These are phyloP conservation scores for Aphodius granarius DNA, from an alignment of 2,888 invertebrate species.

Conservation along the genomic window DNA sequence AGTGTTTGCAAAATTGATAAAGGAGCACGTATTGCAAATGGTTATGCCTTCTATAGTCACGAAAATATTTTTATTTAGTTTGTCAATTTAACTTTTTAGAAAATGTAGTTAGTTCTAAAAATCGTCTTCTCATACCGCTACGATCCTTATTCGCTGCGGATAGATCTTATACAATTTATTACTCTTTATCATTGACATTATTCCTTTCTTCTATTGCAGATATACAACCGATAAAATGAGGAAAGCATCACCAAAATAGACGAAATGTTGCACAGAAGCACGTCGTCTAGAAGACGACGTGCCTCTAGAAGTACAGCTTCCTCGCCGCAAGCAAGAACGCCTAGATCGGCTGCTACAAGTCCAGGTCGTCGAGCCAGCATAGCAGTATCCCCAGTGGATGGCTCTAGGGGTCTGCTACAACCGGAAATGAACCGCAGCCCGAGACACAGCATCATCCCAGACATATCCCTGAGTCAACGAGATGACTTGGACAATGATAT, in stretches of 20 bases:
- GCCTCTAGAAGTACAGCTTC: constrained; percentile 69
- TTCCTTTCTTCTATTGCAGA: neutral
- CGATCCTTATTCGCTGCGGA: too few species aligned
- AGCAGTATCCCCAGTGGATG: constrained; percentile 51
- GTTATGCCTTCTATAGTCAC: too few species aligned
- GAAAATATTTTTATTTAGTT: too few species aligned
- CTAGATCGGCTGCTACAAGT: constrained; percentile 53
- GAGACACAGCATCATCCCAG: constrained; percentile 51
- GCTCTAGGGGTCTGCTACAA: constrained; percentile 43
- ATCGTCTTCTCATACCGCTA: too few species aligned
- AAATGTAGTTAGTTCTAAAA: too few species aligned
- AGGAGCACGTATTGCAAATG: too few species aligned
- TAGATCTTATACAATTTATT: too few species aligned
- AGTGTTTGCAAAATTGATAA: too few species aligned
- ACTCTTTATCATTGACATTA: neutral
- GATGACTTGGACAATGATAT: constrained; percentile 12
- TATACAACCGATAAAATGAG: neutral
- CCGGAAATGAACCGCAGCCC: constrained; percentile 56
- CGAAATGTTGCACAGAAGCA: constrained; percentile 67
- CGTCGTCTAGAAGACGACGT: constrained; percentile 68
- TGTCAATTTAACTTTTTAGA: too few species aligned
- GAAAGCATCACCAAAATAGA: neutral
- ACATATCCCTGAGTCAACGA: constrained; percentile 47
- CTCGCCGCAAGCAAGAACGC: constrained; percentile 62
- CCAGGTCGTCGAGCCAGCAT: constrained; percentile 52